Base-by-base conservation (phyloP, 1,140 invertebrate genomes). In the Latrodectus geometricus region DNA sequence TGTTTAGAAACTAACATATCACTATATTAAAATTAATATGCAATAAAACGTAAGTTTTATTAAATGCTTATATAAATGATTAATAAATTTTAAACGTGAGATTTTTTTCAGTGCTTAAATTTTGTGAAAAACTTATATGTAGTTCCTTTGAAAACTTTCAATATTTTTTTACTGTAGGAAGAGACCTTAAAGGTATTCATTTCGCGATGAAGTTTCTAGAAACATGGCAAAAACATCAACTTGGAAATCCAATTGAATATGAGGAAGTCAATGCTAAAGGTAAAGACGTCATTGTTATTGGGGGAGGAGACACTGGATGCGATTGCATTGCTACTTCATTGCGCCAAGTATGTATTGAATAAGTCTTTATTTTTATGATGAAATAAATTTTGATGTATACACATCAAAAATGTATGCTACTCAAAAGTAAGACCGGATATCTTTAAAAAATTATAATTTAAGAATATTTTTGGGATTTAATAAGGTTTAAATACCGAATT, bases 241-340 rank as follows among this genome's bases (percentile, higher is more conserved):
- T 96, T 91, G 96, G 96, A 9, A 93, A 94, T 89, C 90, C 91
- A 76, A 89, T 93, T 17, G 91, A 93, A 68, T 91, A 92, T 87
- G 88, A 92, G 89, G 90, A 93, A 69, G 93, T 96, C 54, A 93
- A 94, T 66, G 98, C 98, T 20, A 96, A 97, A 90, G 96, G 96
- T 89, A 99, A 99, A 91, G 93, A 98, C 91, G 97, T 99, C 8
- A 95, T 99, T 88, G 95, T 99, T 83, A 98, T 99, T 89, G 98
- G 98, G 23, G 98, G 98, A 15, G 98, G 98, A 49, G 98, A 99
- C 91, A 99, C 98, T n/a, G 98, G 98, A 0, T 98, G 97, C 92
- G 98, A 99, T 93, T 99, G 98, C 90, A 99, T 99, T 91, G 98
- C 96, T 65, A 99, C 98, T 4, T 98, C 97, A 5, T 93, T 99